Conservation (phyloP, 2,797 vertebrate species). For the Sarcoramphus papa region DNA sequence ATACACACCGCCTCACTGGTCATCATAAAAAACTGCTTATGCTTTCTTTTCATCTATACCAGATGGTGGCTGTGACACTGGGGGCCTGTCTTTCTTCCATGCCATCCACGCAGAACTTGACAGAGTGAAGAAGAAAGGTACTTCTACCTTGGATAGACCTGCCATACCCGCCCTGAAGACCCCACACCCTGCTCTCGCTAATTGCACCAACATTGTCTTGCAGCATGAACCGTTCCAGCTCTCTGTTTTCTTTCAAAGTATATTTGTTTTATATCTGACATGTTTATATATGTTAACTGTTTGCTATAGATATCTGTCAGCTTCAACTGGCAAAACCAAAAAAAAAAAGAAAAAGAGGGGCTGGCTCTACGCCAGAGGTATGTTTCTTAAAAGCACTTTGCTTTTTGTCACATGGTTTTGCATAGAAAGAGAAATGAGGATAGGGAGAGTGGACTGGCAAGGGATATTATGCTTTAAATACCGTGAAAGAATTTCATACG, state of each 20-base stretch:
- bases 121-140: conserved; percentile 35
- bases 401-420: conserved; percentile 38
- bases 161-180: conserved; percentile 35
- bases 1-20: not conserved
- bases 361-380: conserved; percentile 45
- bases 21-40: not conserved
- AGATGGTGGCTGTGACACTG: conserved; percentile 35
- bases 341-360: not conserved
- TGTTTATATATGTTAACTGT: conserved; percentile 73
- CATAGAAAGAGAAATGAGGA: not conserved
- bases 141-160: conserved; percentile 21
- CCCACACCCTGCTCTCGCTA: conserved; percentile 50
- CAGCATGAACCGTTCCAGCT: conserved; percentile 20
- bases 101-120: conserved; percentile 17
- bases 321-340: conserved; percentile 30
- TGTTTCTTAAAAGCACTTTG: conserved; percentile 36
- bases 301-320: conserved; percentile 72
- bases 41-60: conserved; percentile 9
- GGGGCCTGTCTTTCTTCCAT: conserved; percentile 3
- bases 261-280: conserved; percentile 72
- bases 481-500: not conserved
- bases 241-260: conserved; percentile 66
- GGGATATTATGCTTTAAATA: not conserved
- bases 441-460: not conserved
- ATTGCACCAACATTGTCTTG: conserved; percentile 41